Conservation (phyloP, 2,888 invertebrate genomes). For the Hipparchia semele region DNA sequence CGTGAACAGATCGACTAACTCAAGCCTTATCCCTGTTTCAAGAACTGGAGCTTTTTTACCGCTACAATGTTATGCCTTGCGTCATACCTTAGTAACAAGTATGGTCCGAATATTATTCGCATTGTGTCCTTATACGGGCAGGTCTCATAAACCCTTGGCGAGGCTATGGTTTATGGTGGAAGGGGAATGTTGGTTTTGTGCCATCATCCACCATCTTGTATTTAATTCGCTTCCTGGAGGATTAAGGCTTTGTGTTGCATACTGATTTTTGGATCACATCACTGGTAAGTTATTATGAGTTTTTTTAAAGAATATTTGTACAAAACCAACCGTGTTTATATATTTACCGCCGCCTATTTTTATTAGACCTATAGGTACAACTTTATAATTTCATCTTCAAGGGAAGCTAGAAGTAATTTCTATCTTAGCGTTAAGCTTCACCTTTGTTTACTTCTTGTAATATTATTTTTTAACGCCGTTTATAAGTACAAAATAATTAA, state of each 20-base stretch:
- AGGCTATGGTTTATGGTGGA: constrained; percentile 33
- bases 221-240: constrained; percentile 30
- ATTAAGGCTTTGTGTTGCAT: constrained; percentile 3
- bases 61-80: constrained; percentile 6
- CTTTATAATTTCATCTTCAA: too few relatives aligned
- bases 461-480: too few relatives aligned
- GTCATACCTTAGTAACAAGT: constrained; percentile 26
- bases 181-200: constrained; percentile 26
- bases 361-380: too few relatives aligned
- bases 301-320: too few relatives aligned
- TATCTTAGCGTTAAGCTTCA: too few relatives aligned
- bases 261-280: neutral
- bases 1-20: neutral
- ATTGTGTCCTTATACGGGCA: constrained; percentile 50
- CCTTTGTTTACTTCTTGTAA: too few relatives aligned
- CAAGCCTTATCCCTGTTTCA: neutral
- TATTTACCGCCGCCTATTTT: too few relatives aligned
- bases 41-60: neutral
- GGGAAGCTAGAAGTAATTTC: too few relatives aligned
- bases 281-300: neutral
- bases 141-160: constrained; percentile 55
- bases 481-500: too few relatives aligned
- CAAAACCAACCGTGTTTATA: too few relatives aligned
- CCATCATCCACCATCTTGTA: constrained; percentile 12
- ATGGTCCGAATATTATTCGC: constrained; percentile 41